Conservation (phyloP, 2,113 vertebrate genomes). For the Ageneiosus marmoratus region DNA sequence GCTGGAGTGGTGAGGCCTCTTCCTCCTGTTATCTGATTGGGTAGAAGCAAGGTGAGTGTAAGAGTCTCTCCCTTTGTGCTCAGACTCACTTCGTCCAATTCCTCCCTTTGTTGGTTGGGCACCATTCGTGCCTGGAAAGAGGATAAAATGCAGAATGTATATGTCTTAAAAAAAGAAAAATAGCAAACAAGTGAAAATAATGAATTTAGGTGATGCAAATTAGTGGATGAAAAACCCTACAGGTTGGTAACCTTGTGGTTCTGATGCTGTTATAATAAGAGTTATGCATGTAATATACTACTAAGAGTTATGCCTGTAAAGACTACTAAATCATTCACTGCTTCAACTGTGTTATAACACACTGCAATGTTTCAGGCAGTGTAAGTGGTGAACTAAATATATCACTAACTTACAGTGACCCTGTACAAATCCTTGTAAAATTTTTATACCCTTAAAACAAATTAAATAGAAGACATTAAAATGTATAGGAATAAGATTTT, state of each 20-base stretch:
- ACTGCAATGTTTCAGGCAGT: not conserved
- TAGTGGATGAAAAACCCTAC: not conserved
- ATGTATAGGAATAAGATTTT: not conserved
- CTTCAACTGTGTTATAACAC: not conserved
- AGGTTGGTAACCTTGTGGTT: not conserved
- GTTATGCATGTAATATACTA: not conserved
- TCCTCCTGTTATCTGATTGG: conserved; percentile 70
- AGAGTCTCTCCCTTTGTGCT: conserved; percentile 67
- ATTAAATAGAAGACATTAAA: no score
- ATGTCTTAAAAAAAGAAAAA: no score
- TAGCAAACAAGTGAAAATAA: not conserved
- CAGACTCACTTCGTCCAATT: conserved; percentile 60
- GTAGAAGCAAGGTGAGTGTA: conserved; percentile 51
- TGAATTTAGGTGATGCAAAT: not conserved
- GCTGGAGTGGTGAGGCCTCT: conserved; percentile 68
- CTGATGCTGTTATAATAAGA: not conserved
- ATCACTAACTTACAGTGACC: not conserved
- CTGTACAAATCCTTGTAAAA: no score
- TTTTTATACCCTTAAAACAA: no score
- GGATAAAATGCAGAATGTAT: conserved; percentile 6
- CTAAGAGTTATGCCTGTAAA: no score
- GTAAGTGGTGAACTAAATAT: not conserved
- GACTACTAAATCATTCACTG: not conserved
- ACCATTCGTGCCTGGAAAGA: conserved; percentile 50
- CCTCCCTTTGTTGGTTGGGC: conserved; percentile 62